Evolutionary conservation across 1,140 invertebrate species (phyloP).

Genomic region (Cheumatopsyche charites): DNA sequence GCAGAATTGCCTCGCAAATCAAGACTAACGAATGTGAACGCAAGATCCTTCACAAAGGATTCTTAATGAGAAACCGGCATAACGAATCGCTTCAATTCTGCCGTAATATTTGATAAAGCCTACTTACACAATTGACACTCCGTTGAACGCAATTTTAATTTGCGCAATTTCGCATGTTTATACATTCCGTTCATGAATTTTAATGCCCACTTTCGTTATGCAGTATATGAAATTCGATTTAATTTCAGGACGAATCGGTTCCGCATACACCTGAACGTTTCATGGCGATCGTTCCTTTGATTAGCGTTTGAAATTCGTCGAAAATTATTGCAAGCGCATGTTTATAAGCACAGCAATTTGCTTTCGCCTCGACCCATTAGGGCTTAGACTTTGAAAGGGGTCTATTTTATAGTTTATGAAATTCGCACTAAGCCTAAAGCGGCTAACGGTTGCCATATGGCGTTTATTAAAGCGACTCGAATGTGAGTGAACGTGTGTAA

Average conservation of each 20-base stretch:
- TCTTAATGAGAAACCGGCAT: too few species aligned
- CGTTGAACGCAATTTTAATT: too few species aligned
- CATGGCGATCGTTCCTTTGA: background rate
- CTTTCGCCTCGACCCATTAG: background rate
- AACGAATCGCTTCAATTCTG: too few species aligned
- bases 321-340: background rate
- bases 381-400: slow-evolving; percentile 14
- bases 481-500: background rate
- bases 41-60: too few species aligned
- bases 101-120: too few species aligned
- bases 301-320: background rate
- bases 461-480: background rate
- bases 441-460: slow-evolving; percentile 4
- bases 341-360: slow-evolving; percentile 13
- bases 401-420: slow-evolving; percentile 27
- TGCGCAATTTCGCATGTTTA: too few species aligned
- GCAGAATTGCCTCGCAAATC: too few species aligned
- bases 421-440: slow-evolving; percentile 18
- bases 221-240: too few species aligned
- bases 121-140: too few species aligned
- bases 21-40: too few species aligned
- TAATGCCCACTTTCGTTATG: too few species aligned
- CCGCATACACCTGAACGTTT: background rate
- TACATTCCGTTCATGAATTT: too few species aligned
- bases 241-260: background rate